Percentiles rank a stretch among this genome's conserved stretches.
These are phyloP conservation scores for Arctia plantaginis DNA, from an alignment of 2,888 invertebrate genomes.

Conservation along the genomic window DNA sequence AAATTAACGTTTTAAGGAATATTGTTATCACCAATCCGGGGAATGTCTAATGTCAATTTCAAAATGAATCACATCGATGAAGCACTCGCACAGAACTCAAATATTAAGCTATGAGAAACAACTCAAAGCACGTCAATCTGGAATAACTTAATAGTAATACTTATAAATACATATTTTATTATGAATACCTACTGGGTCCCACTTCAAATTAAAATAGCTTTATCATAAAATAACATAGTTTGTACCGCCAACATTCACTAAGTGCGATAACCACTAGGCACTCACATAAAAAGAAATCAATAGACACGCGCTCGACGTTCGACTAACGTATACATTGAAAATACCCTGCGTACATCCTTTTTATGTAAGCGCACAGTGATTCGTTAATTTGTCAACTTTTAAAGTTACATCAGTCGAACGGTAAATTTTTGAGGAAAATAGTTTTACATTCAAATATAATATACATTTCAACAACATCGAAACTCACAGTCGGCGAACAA, in stretches of 20 bases:
- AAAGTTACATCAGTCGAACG: conserved; percentile 73
- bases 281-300: conserved; percentile 60
- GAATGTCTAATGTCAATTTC: conserved; percentile 68
- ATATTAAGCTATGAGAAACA: conserved; percentile 60
- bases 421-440: conserved; percentile 64
- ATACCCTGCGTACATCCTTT: conserved; percentile 66
- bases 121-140: conserved; percentile 77
- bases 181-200: conserved; percentile 83
- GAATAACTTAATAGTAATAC: conserved; percentile 83
- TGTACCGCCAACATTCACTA: conserved; percentile 82
- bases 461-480: conserved; percentile 54
- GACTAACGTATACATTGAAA: conserved; percentile 58
- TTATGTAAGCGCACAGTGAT: conserved; percentile 63
- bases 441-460: conserved; percentile 54
- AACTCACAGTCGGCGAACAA: conserved; percentile 50
- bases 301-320: conserved; percentile 50
- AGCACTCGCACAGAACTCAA: conserved; percentile 54
- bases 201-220: conserved; percentile 72
- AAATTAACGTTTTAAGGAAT: conserved; percentile 19
- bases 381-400: conserved; percentile 56
- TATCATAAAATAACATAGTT: conserved; percentile 68
- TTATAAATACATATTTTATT: conserved; percentile 76
- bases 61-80: conserved; percentile 53
- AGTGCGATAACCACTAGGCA: conserved; percentile 69
- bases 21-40: conserved; percentile 53